Evolutionary conservation across 2,797 vertebrate genomes (phyloP), one percentile per base, ranked within the genome.

Genomic region (Microchirus variegatus): DNA sequence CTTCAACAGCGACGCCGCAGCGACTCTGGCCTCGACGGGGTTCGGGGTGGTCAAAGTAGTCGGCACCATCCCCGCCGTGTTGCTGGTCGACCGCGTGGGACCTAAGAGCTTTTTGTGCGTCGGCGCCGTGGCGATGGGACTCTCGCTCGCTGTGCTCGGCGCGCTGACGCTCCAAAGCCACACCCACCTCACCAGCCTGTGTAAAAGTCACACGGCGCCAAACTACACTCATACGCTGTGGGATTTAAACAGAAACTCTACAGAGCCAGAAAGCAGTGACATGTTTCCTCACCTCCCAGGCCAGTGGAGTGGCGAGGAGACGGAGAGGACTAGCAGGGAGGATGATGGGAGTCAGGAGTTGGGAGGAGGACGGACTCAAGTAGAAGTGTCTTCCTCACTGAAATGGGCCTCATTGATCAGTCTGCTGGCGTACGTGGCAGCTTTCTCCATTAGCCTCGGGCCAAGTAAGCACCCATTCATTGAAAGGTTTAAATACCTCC

Each of bases 371-470:
- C 60, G 58, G 69, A 69, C 49, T 48, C 31, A 0, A 22, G 51
- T 3, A 0, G 86, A 90, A 1, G 66, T 94, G 50, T 92, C 94
- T 0, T 40, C 85, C 22, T 81, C 89, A 50, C 78, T 98, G 75
- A 97, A 96, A 86, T 96, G 96, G 96, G 90, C 96, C 0, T 97
- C 95, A 0, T 77, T 99, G 78, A 92, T 93, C 87, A 96, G 95
- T 71, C 85, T 99, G 69, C 94, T 99, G 79, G 84, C 95, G 65
- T 98, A 95, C 53, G 93, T 98, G 53, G 95, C 96, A 63, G 96
- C 94, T 47, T 98, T 97, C 91, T 99, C 97, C 68, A 89, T 97
- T 78, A 94, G 97, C 84, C 94, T 99, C 43, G 97, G 97, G 82
- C 97, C 97, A 91, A 98, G 97, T 99, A 94, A 97, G 95, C 0